Base-by-base conservation (phyloP, 2,888 invertebrate genomes). In the Eledona agricola region DNA sequence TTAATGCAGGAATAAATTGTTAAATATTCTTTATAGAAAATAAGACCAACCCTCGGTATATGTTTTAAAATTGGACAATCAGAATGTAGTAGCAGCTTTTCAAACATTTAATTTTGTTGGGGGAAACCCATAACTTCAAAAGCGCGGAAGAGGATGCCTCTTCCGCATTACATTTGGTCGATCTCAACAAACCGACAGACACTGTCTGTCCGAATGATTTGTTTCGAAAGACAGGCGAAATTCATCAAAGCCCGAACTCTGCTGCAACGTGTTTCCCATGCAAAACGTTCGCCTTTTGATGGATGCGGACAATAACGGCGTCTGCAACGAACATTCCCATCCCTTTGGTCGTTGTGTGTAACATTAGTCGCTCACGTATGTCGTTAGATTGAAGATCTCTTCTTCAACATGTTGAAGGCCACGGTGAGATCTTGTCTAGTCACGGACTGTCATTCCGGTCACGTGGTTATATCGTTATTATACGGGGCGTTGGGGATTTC, bases 381-480 rank as follows among this genome's bases (percentile, higher is more conserved):
- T 57, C 55, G 57, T 59, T 57, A 57, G 59, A 57, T 57, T 55
- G 57, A 51, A 60, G 63, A 63, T 62, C 59, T 60, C 63, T 60
- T 63, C 63, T 59, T 64, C 51, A 60, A 55, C 57, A 32, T 40
- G 51, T 50, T 54, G 63, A 58, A 57, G 58, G 55, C 58, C 57
- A 60, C 61, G 46, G 57, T 51, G 52, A 62, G 62, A 65, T 66
- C 60, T 69, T 67, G 67, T 66, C 66, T 59, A 63, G 66, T 66
- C 66, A 65, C 67, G 63, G 58, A 62, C 67, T 67, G 67, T 65
- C 65, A 68, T 68, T 65, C 65, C 37, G 43, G 65, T 70, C 70
- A 69, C 68, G 69, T 66, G 66, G 63, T 63, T 55, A 66, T 65
- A 67, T 65, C 63, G 65, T 66, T 66, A 65, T 65, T 67, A 64